phyloP scores from a whole-genome alignment of 2,888 invertebrate species.

The Calephelis perditalis region DNA sequence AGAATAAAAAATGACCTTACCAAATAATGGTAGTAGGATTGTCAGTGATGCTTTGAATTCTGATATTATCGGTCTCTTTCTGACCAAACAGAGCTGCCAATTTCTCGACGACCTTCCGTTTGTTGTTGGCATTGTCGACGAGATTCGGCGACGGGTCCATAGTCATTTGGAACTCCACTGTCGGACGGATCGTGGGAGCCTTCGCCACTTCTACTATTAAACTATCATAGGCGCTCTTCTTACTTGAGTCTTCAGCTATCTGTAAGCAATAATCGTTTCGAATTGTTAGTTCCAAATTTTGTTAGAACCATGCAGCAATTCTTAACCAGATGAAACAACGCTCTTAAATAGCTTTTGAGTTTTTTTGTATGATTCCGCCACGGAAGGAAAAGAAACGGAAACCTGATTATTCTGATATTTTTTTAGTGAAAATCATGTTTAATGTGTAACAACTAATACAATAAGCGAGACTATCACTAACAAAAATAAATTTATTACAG shows the following conservation, averaged over 20 bases:
- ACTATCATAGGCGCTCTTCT: constrained; percentile 87
- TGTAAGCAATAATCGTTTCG: constrained; percentile 34
- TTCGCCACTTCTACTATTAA: constrained; percentile 85
- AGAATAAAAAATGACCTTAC: constrained; percentile 51
- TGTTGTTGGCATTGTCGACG: constrained; percentile 82
- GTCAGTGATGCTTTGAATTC: constrained; percentile 83
- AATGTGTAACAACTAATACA: no score
- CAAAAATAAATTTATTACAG: no score
- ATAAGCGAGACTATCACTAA: no score
- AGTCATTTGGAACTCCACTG: constrained; percentile 89
- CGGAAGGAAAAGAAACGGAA: no score
- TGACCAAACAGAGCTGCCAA: constrained; percentile 88
- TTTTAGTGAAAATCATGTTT: no score
- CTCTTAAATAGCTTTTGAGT: no score
- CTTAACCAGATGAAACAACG: no score
- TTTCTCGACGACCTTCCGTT: constrained; percentile 89
- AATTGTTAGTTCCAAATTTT: no score
- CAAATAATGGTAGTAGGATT: constrained; percentile 85
- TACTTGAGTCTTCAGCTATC: constrained; percentile 86
- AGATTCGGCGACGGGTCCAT: constrained; percentile 84
- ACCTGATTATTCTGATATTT: no score
- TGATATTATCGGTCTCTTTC: constrained; percentile 83
- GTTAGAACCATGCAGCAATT: no score
- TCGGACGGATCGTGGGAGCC: constrained; percentile 81
- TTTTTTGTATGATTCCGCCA: no score